These are phyloP conservation scores for Nephotettix cincticeps DNA, from an alignment of 1,140 invertebrate species.

Conservation along the genomic window DNA sequence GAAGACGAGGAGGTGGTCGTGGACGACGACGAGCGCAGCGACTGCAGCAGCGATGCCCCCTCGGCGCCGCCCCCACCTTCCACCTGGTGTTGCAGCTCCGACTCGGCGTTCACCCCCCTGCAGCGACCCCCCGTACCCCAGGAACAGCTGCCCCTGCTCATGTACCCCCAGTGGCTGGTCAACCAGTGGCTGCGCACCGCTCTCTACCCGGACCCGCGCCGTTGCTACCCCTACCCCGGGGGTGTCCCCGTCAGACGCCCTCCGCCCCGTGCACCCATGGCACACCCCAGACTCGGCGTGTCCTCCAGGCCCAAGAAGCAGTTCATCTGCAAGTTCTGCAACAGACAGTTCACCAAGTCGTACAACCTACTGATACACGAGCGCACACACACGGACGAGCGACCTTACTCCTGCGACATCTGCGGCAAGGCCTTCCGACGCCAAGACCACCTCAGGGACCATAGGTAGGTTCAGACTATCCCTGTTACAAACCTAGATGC, in stretches of 20 bases:
- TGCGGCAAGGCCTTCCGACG: constrained; percentile 76
- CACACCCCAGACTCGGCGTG: constrained; percentile 40
- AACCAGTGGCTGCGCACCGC: constrained; percentile 36
- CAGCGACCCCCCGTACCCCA: not conserved
- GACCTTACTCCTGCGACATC: constrained; percentile 97
- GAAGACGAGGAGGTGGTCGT: constrained; percentile 32
- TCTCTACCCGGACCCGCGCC: constrained; percentile 30
- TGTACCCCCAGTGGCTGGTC: constrained; percentile 32
- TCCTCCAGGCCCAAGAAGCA: constrained; percentile 62
- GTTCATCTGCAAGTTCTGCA: constrained; percentile 92
- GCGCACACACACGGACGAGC: constrained; percentile 96
- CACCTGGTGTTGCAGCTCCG: constrained; percentile 24
- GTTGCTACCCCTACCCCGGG: constrained; percentile 21
- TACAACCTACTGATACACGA: constrained; percentile 98
- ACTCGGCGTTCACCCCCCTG: constrained; percentile 30
- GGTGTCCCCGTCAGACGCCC: constrained; percentile 12
- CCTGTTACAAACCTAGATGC: not conserved
- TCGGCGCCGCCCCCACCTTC: not conserved
- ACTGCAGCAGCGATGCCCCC: constrained; percentile 25
- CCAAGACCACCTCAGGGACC: constrained; percentile 52
- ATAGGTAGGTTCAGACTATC: constrained; percentile 43
- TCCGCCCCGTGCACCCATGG: constrained; percentile 19
- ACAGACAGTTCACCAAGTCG: constrained; percentile 95
- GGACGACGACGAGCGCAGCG: constrained; percentile 34
- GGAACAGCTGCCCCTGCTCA: not conserved